phyloP scores from a whole-genome alignment of 1,140 invertebrate species.

The Lepidurus apus region DNA sequence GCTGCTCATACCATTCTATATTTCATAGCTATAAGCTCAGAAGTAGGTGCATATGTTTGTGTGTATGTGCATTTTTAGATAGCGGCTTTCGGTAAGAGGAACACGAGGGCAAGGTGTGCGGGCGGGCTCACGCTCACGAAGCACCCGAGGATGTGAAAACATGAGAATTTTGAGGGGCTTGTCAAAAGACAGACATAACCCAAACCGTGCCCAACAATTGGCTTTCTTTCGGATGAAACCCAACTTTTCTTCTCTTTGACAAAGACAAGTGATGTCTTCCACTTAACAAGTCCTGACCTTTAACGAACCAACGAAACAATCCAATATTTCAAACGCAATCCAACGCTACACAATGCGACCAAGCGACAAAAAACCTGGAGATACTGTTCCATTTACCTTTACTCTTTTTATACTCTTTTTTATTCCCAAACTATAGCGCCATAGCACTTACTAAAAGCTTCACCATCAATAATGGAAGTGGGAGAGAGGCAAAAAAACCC shows the following conservation, averaged over 20 bases:
- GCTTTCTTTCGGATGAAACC: neutral
- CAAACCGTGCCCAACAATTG: neutral
- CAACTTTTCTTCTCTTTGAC: neutral
- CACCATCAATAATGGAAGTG: neutral
- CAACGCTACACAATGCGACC: neutral
- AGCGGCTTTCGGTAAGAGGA: neutral
- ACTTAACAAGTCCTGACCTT: neutral
- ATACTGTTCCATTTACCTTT: neutral
- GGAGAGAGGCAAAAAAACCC: neutral
- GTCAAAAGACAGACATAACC: neutral
- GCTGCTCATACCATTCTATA: neutral
- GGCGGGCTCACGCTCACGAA: slow-evolving; percentile 17
- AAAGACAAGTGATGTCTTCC: slow-evolving; percentile 6
- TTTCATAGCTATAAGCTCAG: neutral
- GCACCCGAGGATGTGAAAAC: slow-evolving; percentile 16
- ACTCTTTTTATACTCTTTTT: neutral
- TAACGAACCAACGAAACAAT: neutral
- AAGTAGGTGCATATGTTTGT: neutral
- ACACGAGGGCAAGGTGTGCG: neutral
- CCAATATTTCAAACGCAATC: neutral
- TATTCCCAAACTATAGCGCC: neutral
- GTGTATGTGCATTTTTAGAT: neutral
- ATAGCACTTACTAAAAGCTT: neutral
- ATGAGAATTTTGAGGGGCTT: slow-evolving; percentile 15
- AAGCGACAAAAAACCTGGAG: neutral